Conservation (phyloP, 2,888 invertebrate species). For the Drosophila imparisetae region DNA sequence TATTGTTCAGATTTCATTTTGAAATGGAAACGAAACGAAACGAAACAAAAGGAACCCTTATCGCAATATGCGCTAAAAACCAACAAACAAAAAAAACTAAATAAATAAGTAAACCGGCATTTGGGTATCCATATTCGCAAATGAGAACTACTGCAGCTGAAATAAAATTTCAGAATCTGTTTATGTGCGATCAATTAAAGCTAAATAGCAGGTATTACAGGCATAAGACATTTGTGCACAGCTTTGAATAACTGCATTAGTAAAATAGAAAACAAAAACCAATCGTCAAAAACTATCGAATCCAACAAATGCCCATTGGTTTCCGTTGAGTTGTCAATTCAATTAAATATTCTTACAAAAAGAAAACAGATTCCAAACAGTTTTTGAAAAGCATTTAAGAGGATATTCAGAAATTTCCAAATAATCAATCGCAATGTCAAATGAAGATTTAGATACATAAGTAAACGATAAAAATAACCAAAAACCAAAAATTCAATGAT, state of each 20-base stretch:
- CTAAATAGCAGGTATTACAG: not conserved
- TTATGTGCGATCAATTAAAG: not conserved
- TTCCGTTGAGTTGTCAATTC: not conserved
- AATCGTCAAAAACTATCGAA: not conserved
- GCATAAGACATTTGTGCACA: not conserved
- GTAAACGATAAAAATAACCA: not conserved
- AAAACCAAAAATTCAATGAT: not conserved
- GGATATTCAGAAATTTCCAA: not conserved
- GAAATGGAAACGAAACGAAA: conserved; percentile 33
- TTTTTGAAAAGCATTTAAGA: not conserved
- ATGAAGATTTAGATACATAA: no score
- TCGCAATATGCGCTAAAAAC: conserved; percentile 28
- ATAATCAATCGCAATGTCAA: not conserved
- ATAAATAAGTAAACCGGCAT: conserved; percentile 3
- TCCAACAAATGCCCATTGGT: not conserved
- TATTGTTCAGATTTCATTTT: conserved; percentile 33
- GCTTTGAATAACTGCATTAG: not conserved
- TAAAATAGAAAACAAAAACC: not conserved
- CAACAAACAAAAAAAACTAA: conserved; percentile 7
- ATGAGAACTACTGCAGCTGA: conserved; percentile 12
- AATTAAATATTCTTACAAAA: not conserved
- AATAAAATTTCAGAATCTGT: conserved; percentile 5
- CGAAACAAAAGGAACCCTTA: conserved; percentile 22
- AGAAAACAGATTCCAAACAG: not conserved
- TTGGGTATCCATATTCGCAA: conserved; percentile 5